These are phyloP conservation scores for Mycogona germanica DNA, from an alignment of 2,888 invertebrate species.

Conservation along the genomic window DNA sequence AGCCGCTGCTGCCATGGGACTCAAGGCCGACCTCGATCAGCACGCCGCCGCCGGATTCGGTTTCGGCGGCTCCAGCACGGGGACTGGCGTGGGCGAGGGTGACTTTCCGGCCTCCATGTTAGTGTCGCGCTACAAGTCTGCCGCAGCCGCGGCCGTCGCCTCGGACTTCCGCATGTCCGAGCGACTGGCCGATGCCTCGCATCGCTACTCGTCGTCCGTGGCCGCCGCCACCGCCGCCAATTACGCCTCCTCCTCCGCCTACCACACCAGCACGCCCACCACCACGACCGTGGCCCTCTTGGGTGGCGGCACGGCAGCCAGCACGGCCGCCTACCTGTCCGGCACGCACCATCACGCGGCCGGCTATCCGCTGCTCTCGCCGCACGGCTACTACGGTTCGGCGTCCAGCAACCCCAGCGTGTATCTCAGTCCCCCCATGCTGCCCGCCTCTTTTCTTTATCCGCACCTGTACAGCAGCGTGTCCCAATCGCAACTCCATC, in stretches of 20 bases:
- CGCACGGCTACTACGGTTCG: constrained; percentile 23
- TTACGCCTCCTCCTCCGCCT: constrained; percentile 15
- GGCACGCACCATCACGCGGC: constrained; percentile 21
- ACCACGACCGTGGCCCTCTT: constrained; percentile 13
- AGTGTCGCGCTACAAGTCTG: constrained; percentile 19
- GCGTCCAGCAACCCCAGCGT: constrained; percentile 23
- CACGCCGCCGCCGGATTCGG: constrained; percentile 15
- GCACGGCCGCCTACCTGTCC: not conserved
- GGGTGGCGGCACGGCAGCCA: not conserved
- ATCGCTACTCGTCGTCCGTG: constrained; percentile 18
- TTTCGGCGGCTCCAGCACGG: constrained; percentile 15
- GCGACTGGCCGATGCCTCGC: constrained; percentile 21
- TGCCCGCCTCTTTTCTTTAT: constrained; percentile 31
- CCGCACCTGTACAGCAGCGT: constrained; percentile 30
- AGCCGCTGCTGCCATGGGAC: constrained; percentile 16
- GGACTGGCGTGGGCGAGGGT: constrained; percentile 11
- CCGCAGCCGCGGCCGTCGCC: constrained; percentile 1
- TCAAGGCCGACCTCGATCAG: constrained; percentile 18
- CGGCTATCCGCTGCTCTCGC: constrained; percentile 23
- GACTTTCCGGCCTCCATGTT: constrained; percentile 20
- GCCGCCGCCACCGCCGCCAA: constrained; percentile 16
- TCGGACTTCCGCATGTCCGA: constrained; percentile 20
- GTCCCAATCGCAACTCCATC: constrained; percentile 28
- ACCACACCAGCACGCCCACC: constrained; percentile 21
- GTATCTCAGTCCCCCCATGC: constrained; percentile 27